phyloP scores from a whole-genome alignment of 2,888 invertebrate genomes.

The Synanthedon vespiformis region DNA sequence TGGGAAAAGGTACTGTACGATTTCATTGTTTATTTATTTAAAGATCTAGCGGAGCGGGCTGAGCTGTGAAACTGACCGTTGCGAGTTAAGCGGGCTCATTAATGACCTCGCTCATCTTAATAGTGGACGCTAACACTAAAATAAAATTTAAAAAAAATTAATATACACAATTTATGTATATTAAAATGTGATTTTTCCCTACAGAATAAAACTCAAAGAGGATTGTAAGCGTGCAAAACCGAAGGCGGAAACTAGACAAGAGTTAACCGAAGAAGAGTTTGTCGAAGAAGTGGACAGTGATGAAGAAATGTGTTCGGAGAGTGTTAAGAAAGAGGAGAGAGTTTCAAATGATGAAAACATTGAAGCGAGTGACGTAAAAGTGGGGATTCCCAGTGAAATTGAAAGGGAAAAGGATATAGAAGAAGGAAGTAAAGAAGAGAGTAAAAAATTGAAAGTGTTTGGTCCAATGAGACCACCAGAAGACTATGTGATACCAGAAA shows the following conservation, averaged over 20 bases:
- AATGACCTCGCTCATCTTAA: too few relatives aligned
- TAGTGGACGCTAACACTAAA: too few relatives aligned
- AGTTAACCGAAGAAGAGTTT: constrained; percentile 43
- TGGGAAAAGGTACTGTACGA: constrained; percentile 51
- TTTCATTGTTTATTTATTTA: neutral
- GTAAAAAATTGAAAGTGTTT: constrained; percentile 30
- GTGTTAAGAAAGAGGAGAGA: neutral
- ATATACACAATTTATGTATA: too few relatives aligned
- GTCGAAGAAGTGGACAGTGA: constrained; percentile 67
- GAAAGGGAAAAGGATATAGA: too few relatives aligned
- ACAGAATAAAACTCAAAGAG: constrained; percentile 62
- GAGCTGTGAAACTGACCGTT: too few relatives aligned
- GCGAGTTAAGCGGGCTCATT: too few relatives aligned
- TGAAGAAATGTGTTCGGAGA: constrained; percentile 23
- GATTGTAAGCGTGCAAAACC: constrained; percentile 33
- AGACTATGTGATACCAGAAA: constrained; percentile 54
- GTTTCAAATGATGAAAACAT: neutral
- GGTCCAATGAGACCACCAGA: constrained; percentile 65
- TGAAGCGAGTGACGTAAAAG: too few relatives aligned
- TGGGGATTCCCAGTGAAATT: too few relatives aligned
- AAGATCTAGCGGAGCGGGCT: too few relatives aligned
- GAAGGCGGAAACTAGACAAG: constrained; percentile 21
- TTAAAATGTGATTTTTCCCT: constrained; percentile 5
- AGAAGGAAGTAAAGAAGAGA: constrained; percentile 4
- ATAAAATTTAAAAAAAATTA: too few relatives aligned